Conservation (phyloP, 2,797 vertebrate species). For the Xenopus petersii region DNA sequence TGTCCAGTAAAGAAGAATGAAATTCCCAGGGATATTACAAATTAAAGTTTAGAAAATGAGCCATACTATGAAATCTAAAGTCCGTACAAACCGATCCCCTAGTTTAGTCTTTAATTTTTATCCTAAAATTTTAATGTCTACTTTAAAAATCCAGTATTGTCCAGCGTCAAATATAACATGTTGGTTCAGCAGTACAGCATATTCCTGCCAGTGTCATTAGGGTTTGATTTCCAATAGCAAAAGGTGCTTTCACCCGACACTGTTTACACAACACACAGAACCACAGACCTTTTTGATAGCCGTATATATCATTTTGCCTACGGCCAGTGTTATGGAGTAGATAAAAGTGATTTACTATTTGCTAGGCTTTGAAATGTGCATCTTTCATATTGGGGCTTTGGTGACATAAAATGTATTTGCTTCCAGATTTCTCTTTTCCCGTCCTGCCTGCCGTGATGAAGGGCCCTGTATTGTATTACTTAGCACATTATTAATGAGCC, state of each 20-base stretch:
- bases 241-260: constrained; percentile 22
- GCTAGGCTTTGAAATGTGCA: not conserved
- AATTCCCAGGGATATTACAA: too few species aligned
- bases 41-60: too few species aligned
- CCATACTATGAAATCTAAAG: too few species aligned
- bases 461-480: constrained; percentile 1
- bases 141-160: too few species aligned
- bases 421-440: not conserved
- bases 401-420: constrained; percentile 8
- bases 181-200: not conserved
- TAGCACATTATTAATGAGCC: constrained; percentile 11
- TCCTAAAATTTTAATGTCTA: too few species aligned
- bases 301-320: constrained; percentile 29
- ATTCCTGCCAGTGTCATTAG: constrained; percentile 16
- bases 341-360: constrained; percentile 2
- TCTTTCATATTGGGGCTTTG: constrained; percentile 2
- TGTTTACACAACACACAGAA: constrained; percentile 29
- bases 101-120: too few species aligned
- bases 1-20: too few species aligned
- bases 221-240: constrained; percentile 34
- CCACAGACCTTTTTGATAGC: constrained; percentile 45
- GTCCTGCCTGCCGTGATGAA: not conserved
- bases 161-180: too few species aligned
- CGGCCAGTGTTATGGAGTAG: constrained; percentile 3
- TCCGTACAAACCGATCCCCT: not conserved